Evolutionary conservation across 2,888 invertebrate genomes (phyloP).

Genomic region (Caenorhabditis sp.): DNA sequence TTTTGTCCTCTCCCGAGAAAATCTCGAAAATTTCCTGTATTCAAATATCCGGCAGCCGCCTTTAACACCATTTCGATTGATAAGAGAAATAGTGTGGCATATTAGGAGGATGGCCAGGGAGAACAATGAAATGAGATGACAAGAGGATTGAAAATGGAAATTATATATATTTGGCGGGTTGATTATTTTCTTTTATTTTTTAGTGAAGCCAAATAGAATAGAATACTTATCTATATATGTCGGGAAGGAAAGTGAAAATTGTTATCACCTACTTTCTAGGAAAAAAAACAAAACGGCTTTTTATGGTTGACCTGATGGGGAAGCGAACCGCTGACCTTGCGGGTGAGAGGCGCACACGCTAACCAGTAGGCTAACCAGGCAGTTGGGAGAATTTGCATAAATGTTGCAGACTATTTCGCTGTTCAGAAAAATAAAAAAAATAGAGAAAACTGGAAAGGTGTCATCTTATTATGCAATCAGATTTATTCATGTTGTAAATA

Average conservation of each 20-base stretch:
- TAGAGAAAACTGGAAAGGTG: not conserved
- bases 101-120: not conserved
- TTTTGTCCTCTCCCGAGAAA: not conserved
- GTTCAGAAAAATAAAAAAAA: not conserved
- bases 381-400: no score
- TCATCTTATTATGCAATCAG: not conserved
- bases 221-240: not conserved
- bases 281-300: not conserved
- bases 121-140: not conserved
- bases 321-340: no score
- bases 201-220: not conserved
- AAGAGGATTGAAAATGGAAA: not conserved
- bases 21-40: not conserved
- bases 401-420: no score
- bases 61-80: not conserved
- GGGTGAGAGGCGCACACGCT: no score
- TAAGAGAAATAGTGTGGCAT: not conserved
- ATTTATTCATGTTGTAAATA: no score
- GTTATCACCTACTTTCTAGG: not conserved
- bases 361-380: no score
- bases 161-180: not conserved
- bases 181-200: not conserved
- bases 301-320: no score
- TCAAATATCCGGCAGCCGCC: not conserved
- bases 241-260: slow-evolving; percentile 3